Base-by-base conservation (phyloP, 2,797 vertebrate species). In the Anas acuta region DNA sequence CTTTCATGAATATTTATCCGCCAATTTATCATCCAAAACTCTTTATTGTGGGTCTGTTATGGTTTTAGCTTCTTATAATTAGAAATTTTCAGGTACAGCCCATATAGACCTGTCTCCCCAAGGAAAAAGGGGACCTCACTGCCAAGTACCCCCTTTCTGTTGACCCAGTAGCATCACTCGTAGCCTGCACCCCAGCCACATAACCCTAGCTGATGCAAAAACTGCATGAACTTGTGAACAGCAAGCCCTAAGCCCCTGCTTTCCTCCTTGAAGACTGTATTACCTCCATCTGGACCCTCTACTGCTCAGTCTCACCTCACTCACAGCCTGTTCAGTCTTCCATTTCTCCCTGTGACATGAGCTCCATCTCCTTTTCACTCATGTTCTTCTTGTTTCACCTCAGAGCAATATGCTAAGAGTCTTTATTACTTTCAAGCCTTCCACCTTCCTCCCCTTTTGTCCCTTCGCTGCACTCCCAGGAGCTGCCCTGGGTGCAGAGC, bases 361-460 rank as follows among this genome's bases (percentile, higher is more conserved):
- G 35, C 57, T 53, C 33, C 33, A 35, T 35, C 33, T 35, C 69
- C 26, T 20, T 56, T 70, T 56, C 37, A 2, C 47, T 69, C 4
- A 1, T 3, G 37, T 19, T 16, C 25, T 11, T 60, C 18, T 28
- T 28, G 5, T 14, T 58, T 33, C 67, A n/a, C 69, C 65, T 33
- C 62, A 14, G 51, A 47, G 15, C 0, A 0, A 30, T 2, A 28
- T 0, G 1, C n/a, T 7, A 1, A 0, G 8, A 6, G 19, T 60
- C 67, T 57, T 12, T 0, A 25, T 51, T 22, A 3, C 45, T 57
- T 16, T 30, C 43, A n/a, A 51, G 53, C 30, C 23, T 61, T 12
- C 20, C 66, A 9, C 19, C 21, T 80, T 33, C 6, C 6, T 0
- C 6, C 19, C n/a, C 35, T 17, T 7, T 35, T 7, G 22, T 5